Evolutionary conservation across 2,797 vertebrate species (phyloP).

Genomic region (Myripristis murdjan): DNA sequence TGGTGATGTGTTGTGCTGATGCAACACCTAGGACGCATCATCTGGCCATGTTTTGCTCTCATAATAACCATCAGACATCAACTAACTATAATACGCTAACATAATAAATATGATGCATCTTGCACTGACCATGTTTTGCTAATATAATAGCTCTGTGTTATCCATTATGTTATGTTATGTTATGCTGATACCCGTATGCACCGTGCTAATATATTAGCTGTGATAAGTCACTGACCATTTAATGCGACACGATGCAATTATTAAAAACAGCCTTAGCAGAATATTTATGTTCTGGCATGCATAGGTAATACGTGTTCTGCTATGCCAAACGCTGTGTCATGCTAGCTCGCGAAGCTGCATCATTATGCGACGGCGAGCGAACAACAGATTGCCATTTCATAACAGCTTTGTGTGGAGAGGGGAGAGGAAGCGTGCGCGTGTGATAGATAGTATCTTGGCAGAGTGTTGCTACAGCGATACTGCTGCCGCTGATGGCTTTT

Average conservation of each 20-base stretch:
- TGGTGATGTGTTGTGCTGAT: too few relatives aligned
- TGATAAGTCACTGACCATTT: neutral
- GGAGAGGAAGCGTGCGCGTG: slow-evolving; percentile 42
- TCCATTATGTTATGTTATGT: neutral
- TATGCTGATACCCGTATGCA: too few relatives aligned
- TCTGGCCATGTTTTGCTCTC: too few relatives aligned
- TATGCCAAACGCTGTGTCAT: slow-evolving; percentile 16
- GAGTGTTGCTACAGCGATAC: slow-evolving; percentile 36
- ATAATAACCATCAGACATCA: too few relatives aligned
- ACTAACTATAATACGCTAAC: too few relatives aligned
- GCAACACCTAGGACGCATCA: too few relatives aligned
- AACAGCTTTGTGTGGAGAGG: slow-evolving; percentile 40
- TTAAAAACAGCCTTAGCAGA: too few relatives aligned
- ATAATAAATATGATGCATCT: neutral
- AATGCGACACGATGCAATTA: neutral
- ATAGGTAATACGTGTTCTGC: slow-evolving; percentile 1
- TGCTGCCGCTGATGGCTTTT: slow-evolving; percentile 73
- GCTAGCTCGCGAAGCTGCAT: slow-evolving; percentile 24
- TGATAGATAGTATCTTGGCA: slow-evolving; percentile 74
- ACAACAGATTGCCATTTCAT: slow-evolving; percentile 52
- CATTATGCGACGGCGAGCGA: slow-evolving; percentile 16
- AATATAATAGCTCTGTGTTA: too few relatives aligned
- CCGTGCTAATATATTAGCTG: too few relatives aligned
- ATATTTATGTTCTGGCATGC: slow-evolving; percentile 13
- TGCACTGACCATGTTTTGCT: neutral